Conservation (phyloP, 2,888 invertebrate species). For the Oscheius sp. region DNA sequence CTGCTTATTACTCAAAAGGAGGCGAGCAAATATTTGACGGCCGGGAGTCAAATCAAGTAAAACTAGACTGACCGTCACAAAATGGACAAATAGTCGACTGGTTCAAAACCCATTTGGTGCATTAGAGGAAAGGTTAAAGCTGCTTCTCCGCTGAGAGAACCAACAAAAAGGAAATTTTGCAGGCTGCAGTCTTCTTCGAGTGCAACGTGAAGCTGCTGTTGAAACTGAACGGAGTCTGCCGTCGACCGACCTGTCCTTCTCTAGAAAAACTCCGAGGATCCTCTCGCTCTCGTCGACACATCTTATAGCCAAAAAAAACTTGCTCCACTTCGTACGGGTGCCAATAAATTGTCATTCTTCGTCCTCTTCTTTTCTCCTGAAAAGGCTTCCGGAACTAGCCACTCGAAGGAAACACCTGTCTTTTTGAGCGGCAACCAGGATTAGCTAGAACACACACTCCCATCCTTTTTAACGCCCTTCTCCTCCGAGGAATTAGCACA, state of each 20-base stretch:
- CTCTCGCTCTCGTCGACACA: slow-evolving; percentile 2
- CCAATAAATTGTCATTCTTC: no score
- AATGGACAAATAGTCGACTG: neutral
- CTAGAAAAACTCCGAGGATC: slow-evolving; percentile 20
- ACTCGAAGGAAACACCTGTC: neutral
- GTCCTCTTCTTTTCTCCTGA: neutral
- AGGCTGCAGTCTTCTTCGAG: slow-evolving; percentile 66
- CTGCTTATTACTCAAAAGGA: slow-evolving; percentile 12
- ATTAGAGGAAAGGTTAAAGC: neutral
- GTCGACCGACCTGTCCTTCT: slow-evolving; percentile 56
- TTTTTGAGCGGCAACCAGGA: neutral
- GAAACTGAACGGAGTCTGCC: slow-evolving; percentile 63
- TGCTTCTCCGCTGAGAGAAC: no score
- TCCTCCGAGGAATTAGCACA: neutral
- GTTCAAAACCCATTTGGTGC: neutral
- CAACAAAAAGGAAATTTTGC: slow-evolving; percentile 16
- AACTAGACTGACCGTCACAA: slow-evolving; percentile 3
- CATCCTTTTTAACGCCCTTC: neutral
- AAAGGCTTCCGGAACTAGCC: neutral
- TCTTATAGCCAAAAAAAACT: slow-evolving; percentile 2
- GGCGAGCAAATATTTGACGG: slow-evolving; percentile 16
- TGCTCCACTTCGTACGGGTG: no score
- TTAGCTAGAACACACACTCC: neutral
- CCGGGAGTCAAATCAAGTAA: slow-evolving; percentile 25
- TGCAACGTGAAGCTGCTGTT: slow-evolving; percentile 67